These are phyloP conservation scores for Mechanitis messenoides DNA, from an alignment of 2,888 invertebrate genomes.

Conservation along the genomic window DNA sequence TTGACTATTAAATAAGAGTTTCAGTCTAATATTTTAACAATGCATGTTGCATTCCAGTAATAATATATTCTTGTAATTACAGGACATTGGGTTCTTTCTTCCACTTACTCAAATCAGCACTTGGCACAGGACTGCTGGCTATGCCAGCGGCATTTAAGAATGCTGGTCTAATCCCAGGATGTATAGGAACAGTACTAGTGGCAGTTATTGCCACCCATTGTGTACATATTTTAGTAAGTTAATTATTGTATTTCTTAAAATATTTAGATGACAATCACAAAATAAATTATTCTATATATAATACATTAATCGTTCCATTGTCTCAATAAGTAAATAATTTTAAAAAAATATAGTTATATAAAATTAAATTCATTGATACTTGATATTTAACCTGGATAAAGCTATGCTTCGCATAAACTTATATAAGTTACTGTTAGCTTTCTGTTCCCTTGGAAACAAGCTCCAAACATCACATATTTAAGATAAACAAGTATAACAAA, in stretches of 20 bases:
- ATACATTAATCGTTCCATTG: conserved; percentile 5
- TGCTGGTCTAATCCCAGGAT: conserved; percentile 88
- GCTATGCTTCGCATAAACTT: no score
- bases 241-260: not conserved
- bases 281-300: not conserved
- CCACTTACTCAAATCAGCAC: conserved; percentile 94
- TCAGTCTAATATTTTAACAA: not conserved
- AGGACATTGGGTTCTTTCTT: conserved; percentile 90
- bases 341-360: no score
- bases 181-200: conserved; percentile 85
- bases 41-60: not conserved
- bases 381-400: no score
- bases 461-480: no score
- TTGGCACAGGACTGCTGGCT: conserved; percentile 93
- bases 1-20: not conserved
- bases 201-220: conserved; percentile 94
- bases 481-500: no score
- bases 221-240: conserved; percentile 90
- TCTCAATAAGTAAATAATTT: not conserved
- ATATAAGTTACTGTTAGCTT: no score
- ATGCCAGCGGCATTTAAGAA: conserved; percentile 93
- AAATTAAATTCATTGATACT: no score
- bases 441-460: no score
- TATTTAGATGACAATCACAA: not conserved
- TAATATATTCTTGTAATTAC: conserved; percentile 26